Percentiles rank a stretch among this genome's conserved stretches.
These are phyloP conservation scores for Hestina assimilis DNA, from an alignment of 1,140 invertebrate species.

Conservation along the genomic window DNA sequence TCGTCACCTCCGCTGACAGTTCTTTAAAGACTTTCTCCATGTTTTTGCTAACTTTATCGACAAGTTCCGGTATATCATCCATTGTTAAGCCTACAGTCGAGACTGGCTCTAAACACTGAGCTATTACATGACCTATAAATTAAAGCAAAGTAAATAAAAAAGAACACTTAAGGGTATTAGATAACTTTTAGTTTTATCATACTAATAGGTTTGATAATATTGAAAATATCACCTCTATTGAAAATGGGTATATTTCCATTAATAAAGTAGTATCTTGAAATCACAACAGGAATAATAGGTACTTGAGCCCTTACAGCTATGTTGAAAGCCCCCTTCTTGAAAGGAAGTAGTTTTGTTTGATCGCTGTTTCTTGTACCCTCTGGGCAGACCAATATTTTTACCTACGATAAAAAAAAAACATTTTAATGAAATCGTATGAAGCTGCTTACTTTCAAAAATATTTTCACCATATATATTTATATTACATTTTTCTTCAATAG, in stretches of 20 bases:
- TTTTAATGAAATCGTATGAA: too few species aligned
- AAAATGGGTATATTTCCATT: conserved; percentile 67
- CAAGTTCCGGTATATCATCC: conserved; percentile 86
- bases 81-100: conserved; percentile 85
- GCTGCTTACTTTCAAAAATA: too few species aligned
- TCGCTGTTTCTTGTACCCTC: conserved; percentile 80
- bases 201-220: too few species aligned
- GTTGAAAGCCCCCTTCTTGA: conserved; percentile 88
- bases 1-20: conserved; percentile 81
- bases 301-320: conserved; percentile 85
- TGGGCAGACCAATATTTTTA: conserved; percentile 82
- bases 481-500: conserved; percentile 84
- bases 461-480: too few species aligned
- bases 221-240: conserved; percentile 58
- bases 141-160: neutral
- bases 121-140: conserved; percentile 85
- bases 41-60: conserved; percentile 80
- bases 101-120: conserved; percentile 89
- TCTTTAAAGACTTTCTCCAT: conserved; percentile 84
- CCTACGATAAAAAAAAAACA: conserved; percentile 54
- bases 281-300: conserved; percentile 86
- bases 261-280: conserved; percentile 83
- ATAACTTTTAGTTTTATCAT: neutral
- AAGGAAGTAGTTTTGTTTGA: conserved; percentile 72
- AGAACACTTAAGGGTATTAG: neutral